A percentile compares a stretch with the other conserved stretches of the same genome.
These are phyloP conservation scores for Manacus vitellinus DNA, from an alignment of 2,113 vertebrate genomes.

Conservation along the genomic window DNA sequence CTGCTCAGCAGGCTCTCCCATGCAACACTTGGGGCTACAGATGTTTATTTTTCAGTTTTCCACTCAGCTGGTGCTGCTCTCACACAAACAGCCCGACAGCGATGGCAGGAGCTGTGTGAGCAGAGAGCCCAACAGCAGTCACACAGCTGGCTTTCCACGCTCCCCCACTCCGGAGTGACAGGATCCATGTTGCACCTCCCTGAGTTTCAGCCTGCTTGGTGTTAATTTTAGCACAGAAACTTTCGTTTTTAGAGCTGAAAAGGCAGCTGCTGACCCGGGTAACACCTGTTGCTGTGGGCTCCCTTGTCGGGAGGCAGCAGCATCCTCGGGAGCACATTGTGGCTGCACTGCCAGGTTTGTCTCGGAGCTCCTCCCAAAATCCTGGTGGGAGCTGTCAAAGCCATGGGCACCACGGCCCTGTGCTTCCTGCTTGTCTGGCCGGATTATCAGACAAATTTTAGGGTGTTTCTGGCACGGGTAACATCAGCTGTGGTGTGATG, in stretches of 20 bases:
- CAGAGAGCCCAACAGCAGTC: background rate
- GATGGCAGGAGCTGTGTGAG: background rate
- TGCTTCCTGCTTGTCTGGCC: background rate
- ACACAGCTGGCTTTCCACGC: background rate
- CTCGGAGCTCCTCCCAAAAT: background rate
- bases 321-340: background rate
- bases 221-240: background rate
- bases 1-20: background rate
- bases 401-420: rapidly evolving
- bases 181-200: background rate
- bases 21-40: background rate
- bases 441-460: background rate
- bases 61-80: background rate
- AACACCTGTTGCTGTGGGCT: background rate
- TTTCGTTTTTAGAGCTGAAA: background rate
- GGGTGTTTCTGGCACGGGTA: background rate
- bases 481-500: background rate
- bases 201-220: background rate
- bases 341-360: background rate
- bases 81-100: background rate
- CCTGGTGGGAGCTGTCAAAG: background rate
- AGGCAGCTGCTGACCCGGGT: background rate
- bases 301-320: background rate
- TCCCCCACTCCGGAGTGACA: rapidly evolving
- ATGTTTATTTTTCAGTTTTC: background rate